Base-by-base conservation (phyloP, 2,113 vertebrate genomes). In the Dolichallabes microphthalmus region DNA sequence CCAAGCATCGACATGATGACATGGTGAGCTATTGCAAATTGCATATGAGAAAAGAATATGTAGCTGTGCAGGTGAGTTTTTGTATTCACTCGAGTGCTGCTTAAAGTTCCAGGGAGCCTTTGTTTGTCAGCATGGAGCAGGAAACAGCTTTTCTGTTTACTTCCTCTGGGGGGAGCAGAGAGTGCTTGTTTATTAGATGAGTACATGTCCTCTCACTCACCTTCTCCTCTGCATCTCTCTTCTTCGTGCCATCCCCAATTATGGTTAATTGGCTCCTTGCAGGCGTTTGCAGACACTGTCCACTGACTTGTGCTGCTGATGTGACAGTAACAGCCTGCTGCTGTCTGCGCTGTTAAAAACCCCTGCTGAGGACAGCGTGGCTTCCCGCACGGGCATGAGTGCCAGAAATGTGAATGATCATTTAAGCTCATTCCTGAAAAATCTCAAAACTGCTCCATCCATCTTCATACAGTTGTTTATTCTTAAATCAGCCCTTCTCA, bases 141-240 rank as follows among this genome's bases (percentile, higher is more conserved):
- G 55, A 81, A 71, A 50, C 82, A 80, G 63, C 45, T 68, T 87
- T 73, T 32, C 53, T 64, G 60, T 85, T 63, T 7, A 14, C 60
- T 60, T 78, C 85, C 85, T 75, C 52, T 27, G 85, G 83, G 86
- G 82, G 81, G 85, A 73, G 74, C 80, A 89, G 76, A 79, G 82
- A 79, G 61, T 66, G 64, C 68, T 85, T 77, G 82, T 82, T 88
- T 85, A 80, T 87, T 82, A 88, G 80, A 61, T 20, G 35, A 85
- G n/a, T 32, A 50, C 88, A 87, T 87, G 85, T 87, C 71, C 85
- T 85, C 75, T 86, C 73, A 82, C 78, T 86, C 75, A 86, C 82
- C 79, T 79, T 88, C 69, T 86, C 79, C 55, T 86, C 79, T 86
- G 60, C 58, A 82, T 86, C 50, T 82, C 35, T 69, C 74, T 85